Percentiles rank a stretch among this genome's conserved stretches.
Evolutionary conservation across 2,888 invertebrate species (phyloP).

Genomic region (Coenonympha glycerion): DNA sequence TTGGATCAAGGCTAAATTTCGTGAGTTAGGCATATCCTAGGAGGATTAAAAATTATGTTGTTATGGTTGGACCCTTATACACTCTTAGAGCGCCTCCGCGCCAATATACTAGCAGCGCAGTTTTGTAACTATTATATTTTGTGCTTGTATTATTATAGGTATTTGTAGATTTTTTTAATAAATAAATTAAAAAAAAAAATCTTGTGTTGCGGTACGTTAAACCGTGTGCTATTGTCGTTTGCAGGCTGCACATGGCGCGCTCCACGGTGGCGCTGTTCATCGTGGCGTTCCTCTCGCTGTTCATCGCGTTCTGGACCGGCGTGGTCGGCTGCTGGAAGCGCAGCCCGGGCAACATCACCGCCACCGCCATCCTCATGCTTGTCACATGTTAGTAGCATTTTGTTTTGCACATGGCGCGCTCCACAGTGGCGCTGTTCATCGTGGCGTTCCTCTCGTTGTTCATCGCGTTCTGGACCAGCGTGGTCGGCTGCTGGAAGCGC

Average conservation of each 20-base stretch:
- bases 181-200: no score
- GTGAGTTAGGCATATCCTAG: no score
- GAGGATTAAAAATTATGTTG: no score
- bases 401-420: neutral
- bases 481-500: slow-evolving; percentile 97
- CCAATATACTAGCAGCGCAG: no score
- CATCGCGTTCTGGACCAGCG: slow-evolving; percentile 96
- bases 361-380: slow-evolving; percentile 92
- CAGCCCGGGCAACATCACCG: slow-evolving; percentile 94
- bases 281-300: slow-evolving; percentile 91
- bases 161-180: no score
- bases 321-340: slow-evolving; percentile 97
- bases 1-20: no score
- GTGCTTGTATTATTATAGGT: no score
- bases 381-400: slow-evolving; percentile 82
- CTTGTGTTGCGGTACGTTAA: no score
- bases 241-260: slow-evolving; percentile 87
- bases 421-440: slow-evolving; percentile 95
- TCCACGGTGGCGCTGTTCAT: slow-evolving; percentile 96
- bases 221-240: slow-evolving; percentile 35
- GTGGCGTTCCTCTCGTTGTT: slow-evolving; percentile 93
- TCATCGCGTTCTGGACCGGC: slow-evolving; percentile 96
- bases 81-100: no score
- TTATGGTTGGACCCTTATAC: no score
- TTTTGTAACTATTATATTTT: no score